Evolutionary conservation across 1,140 invertebrate genomes (phyloP).

Genomic region (Trinorchestia longiramus): DNA sequence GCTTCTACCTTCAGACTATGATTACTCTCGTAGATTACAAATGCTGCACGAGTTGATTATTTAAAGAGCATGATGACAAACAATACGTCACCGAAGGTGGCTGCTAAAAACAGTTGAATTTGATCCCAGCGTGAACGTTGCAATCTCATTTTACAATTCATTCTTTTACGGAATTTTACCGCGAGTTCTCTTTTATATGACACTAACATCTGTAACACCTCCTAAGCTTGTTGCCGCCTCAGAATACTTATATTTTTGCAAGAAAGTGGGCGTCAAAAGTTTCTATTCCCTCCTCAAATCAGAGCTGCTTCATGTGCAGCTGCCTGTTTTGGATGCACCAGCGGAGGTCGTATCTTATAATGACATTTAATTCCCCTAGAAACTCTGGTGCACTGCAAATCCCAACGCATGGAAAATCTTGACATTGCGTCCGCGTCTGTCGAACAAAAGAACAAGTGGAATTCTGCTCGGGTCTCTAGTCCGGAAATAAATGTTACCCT

Average conservation of each 20-base stretch:
- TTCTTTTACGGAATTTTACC: not conserved
- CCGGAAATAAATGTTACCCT: constrained; percentile 42
- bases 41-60: not conserved
- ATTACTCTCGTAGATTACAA: not conserved
- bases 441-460: constrained; percentile 54
- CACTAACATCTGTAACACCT: not conserved
- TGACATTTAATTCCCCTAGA: constrained; percentile 15
- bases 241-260: not conserved
- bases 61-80: not conserved
- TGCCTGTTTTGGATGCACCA: not conserved
- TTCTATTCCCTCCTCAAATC: not conserved
- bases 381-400: constrained; percentile 25
- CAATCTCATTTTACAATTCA: not conserved
- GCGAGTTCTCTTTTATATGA: not conserved
- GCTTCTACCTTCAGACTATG: not conserved
- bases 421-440: constrained; percentile 42
- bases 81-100: not conserved
- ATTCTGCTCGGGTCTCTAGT: constrained; percentile 39
- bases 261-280: not conserved
- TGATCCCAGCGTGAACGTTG: not conserved
- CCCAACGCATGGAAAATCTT: constrained; percentile 31
- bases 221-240: not conserved
- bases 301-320: not conserved
- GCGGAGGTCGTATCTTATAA: constrained; percentile 24
- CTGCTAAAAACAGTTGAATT: not conserved